Conservation (phyloP, 2,113 vertebrate genomes). For the Micronycteris hirsuta region DNA sequence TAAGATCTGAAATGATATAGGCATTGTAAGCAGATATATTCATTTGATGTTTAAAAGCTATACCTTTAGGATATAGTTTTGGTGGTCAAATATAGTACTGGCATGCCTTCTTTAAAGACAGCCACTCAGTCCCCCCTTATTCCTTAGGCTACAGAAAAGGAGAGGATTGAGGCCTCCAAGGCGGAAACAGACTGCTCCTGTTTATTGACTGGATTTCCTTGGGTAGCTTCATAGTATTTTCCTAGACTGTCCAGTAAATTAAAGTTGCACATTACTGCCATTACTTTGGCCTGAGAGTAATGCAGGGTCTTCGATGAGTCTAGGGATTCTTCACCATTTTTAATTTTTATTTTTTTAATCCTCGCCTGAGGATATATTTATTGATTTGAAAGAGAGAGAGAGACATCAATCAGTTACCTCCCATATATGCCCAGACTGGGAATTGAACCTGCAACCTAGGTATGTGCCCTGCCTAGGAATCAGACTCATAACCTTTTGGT, state of each 20-base stretch:
- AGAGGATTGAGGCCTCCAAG: rapidly evolving
- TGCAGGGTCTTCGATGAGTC: not conserved
- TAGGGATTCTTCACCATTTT: not conserved
- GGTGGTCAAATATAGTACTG: not conserved
- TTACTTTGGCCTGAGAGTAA: not conserved
- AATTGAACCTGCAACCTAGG: too few relatives aligned
- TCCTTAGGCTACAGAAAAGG: not conserved
- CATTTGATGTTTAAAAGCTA: not conserved
- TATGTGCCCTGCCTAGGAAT: too few relatives aligned
- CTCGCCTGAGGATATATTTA: too few relatives aligned
- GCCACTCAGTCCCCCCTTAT: too few relatives aligned
- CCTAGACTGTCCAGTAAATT: not conserved
- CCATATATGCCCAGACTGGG: too few relatives aligned
- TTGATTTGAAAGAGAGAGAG: too few relatives aligned
- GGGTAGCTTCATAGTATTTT: not conserved
- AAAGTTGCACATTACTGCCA: not conserved
- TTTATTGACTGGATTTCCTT: not conserved
- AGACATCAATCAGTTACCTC: too few relatives aligned
- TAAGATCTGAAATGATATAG: not conserved
- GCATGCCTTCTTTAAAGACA: not conserved
- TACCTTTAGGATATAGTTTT: not conserved
- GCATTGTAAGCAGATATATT: not conserved
- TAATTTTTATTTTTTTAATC: too few relatives aligned
- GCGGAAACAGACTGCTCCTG: not conserved
- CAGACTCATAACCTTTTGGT: too few relatives aligned